Conservation (phyloP, 2,888 invertebrate species). For the Unio pictorum region DNA sequence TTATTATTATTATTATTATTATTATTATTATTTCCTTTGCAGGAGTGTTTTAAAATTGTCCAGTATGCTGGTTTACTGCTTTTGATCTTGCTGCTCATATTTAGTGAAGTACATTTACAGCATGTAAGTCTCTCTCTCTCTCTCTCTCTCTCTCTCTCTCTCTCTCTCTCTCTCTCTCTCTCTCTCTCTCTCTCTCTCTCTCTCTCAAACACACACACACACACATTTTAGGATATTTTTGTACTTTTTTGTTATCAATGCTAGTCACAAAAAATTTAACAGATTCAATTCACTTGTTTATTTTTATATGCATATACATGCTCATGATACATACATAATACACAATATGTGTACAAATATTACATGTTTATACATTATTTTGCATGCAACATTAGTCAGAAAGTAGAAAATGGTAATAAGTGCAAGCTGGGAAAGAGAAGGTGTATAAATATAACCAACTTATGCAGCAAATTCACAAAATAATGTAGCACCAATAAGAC, state of each 20-base stretch:
- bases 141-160: slow-evolving; percentile 7
- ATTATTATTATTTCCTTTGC: slow-evolving; percentile 17
- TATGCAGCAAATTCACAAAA: too few relatives aligned
- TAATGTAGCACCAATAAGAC: too few relatives aligned
- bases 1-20: background rate
- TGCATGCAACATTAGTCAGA: too few relatives aligned
- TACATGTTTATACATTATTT: too few relatives aligned
- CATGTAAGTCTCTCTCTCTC: slow-evolving; percentile 39
- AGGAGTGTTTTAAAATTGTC: slow-evolving; percentile 58
- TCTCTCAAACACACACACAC: background rate
- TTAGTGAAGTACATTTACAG: slow-evolving; percentile 40
- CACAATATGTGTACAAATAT: too few relatives aligned
- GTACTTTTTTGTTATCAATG: background rate
- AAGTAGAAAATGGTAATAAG: too few relatives aligned
- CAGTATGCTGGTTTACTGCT: slow-evolving; percentile 51
- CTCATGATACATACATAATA: too few relatives aligned
- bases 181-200: background rate
- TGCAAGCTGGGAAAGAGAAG: too few relatives aligned
- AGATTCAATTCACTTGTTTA: too few relatives aligned
- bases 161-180: slow-evolving; percentile 9
- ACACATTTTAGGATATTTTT: background rate
- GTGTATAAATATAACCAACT: too few relatives aligned
- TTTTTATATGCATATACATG: too few relatives aligned
- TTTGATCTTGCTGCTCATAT: slow-evolving; percentile 31
- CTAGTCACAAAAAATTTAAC: too few relatives aligned